phyloP scores from a whole-genome alignment of 1,140 invertebrate species.

The Eufriesea mexicana region DNA sequence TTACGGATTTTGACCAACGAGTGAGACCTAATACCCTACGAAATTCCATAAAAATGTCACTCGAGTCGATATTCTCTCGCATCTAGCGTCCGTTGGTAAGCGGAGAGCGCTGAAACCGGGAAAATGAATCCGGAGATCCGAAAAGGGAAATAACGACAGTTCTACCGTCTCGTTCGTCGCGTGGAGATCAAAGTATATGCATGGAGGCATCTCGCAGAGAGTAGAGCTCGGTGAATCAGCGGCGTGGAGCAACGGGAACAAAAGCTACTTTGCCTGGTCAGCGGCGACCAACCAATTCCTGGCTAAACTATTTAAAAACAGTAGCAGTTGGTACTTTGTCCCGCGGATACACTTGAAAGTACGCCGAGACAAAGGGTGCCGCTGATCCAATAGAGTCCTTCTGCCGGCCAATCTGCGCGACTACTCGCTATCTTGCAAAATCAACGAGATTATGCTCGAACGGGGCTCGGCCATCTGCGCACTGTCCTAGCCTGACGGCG shows the following conservation, averaged over 20 bases:
- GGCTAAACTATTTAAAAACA: constrained; percentile 37
- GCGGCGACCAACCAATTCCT: not conserved
- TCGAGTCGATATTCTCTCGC: too few species aligned
- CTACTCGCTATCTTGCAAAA: constrained; percentile 62
- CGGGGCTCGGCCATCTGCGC: constrained; percentile 59
- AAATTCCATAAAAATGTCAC: too few species aligned
- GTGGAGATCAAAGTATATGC: constrained; percentile 3
- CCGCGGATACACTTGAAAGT: constrained; percentile 50
- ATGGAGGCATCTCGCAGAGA: not conserved
- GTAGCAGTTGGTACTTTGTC: constrained; percentile 66
- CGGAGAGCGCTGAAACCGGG: too few species aligned
- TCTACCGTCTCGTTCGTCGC: not conserved
- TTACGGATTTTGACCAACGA: too few species aligned
- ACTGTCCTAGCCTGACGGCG: constrained; percentile 10
- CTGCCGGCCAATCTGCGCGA: constrained; percentile 41
- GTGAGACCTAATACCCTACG: too few species aligned
- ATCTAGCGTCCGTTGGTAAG: too few species aligned
- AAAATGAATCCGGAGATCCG: too few species aligned
- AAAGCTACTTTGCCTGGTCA: not conserved
- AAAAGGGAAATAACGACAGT: not conserved
- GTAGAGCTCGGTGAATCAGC: not conserved
- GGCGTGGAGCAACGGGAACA: not conserved
- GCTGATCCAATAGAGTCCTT: constrained; percentile 64
- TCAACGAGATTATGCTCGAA: constrained; percentile 68
- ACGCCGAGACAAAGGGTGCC: constrained; percentile 59